Evolutionary conservation across 2,888 invertebrate species (phyloP).

Genomic region (Thecophora atra): DNA sequence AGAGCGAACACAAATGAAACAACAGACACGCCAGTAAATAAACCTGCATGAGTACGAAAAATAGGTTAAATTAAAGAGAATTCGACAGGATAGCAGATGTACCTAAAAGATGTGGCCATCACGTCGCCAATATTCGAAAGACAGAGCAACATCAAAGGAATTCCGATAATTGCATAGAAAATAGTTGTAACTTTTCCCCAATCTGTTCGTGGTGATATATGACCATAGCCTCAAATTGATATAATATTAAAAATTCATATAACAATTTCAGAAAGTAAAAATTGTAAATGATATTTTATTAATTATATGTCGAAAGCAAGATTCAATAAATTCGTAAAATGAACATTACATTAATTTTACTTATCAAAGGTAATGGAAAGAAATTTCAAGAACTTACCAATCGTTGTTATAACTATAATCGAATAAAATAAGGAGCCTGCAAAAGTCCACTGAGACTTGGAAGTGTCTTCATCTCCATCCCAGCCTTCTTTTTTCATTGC

Average conservation of each 20-base stretch:
- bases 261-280: too few relatives aligned
- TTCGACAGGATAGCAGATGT: slow-evolving; percentile 38
- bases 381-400: slow-evolving; percentile 73
- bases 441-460: slow-evolving; percentile 82
- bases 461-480: slow-evolving; percentile 80
- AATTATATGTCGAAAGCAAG: too few relatives aligned
- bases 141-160: slow-evolving; percentile 93
- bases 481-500: slow-evolving; percentile 90
- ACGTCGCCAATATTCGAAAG: slow-evolving; percentile 93
- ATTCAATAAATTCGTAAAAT: too few relatives aligned
- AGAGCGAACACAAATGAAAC: slow-evolving; percentile 86
- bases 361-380: background rate
- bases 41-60: slow-evolving; percentile 69
- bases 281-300: too few relatives aligned
- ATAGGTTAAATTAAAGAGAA: background rate
- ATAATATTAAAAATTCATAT: too few relatives aligned
- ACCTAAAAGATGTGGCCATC: slow-evolving; percentile 91
- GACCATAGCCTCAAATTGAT: slow-evolving; percentile 78
- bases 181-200: slow-evolving; percentile 95
- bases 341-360: slow-evolving; percentile 2
- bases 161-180: slow-evolving; percentile 94
- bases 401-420: slow-evolving; percentile 95
- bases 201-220: slow-evolving; percentile 92
- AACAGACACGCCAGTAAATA: slow-evolving; percentile 92
- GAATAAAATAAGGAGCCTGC: slow-evolving; percentile 93